Conservation (phyloP, 2,113 vertebrate species). For the Phrynosoma blainvillii region DNA sequence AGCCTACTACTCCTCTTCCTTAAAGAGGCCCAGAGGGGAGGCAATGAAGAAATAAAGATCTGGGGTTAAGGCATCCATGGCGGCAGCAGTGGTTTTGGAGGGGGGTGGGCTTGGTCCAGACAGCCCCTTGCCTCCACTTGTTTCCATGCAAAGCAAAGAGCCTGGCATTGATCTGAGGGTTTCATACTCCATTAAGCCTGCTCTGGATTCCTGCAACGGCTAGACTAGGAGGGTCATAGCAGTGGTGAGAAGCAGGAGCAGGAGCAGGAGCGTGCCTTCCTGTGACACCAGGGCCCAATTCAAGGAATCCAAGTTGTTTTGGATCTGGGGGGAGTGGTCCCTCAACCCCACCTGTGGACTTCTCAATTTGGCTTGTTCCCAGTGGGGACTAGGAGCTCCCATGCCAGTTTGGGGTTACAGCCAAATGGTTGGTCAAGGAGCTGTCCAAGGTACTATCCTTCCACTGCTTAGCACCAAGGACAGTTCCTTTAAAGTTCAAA, state of each 20-base stretch:
- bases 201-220: background rate
- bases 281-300: accelerated
- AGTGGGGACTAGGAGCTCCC: no score
- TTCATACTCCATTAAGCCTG: background rate
- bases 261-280: background rate
- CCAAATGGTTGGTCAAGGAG: no score
- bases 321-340: no score
- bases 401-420: no score
- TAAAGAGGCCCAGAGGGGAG: conserved; percentile 73
- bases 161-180: background rate
- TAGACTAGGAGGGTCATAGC: background rate
- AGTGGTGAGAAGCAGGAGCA: background rate
- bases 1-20: conserved; percentile 56
- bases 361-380: no score
- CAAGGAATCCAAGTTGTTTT: background rate
- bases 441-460: no score
- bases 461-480: no score
- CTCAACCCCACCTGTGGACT: no score
- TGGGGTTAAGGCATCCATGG: conserved; percentile 32
- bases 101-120: background rate
- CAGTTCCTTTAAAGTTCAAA: no score
- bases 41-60: conserved; percentile 61
- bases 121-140: no score
- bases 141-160: background rate
- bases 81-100: conserved; percentile 1